Base-by-base conservation (phyloP, 2,113 vertebrate genomes). In the Atherinomorus stipes region DNA sequence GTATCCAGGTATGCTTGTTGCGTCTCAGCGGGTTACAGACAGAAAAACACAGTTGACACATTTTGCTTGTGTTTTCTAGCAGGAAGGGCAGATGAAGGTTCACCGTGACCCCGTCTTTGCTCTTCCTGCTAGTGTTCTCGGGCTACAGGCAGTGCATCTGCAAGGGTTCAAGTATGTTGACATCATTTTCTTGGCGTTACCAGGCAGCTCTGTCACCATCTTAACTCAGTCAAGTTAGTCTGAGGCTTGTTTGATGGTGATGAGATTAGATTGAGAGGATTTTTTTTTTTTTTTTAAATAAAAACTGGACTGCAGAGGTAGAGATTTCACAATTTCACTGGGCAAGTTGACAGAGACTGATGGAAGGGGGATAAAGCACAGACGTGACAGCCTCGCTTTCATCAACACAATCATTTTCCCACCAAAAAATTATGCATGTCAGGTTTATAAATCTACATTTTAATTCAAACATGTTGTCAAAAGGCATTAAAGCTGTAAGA, bases 111-210 rank as follows among this genome's bases (percentile, higher is more conserved):
- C 47, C 45, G 47, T 54, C 53, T 58, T 62, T 62, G 68, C 60
- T 80, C 64, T 53, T 1, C 2, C 38, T 23, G 38, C 4, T 13
- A 4, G 38, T 2, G 7, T 5, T 50, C 21, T 53, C 50, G 18
- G 44, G 4, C 16, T 47, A 47, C 70, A 72, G 79, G 76, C 80
- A 74, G 81, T 75, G 76, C 23, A 38, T 74, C 31, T 64, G n/a
- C 51, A 58, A 64, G 67, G 19, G 52, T 71, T 77, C 12, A 50
- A 22, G 31, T 52, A 42, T 2, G 59, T 67, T 11, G 47, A 76
- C 63, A 73, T 58, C 40, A 64, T 42, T 53, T 34, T 65, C 26
- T 23, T 37, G 71, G 62, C 38, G 42, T n/a, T 45, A 64, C 18
- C 38, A 37, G 64, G 49, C 56, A 70, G 70, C 6, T 1, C 28